Evolutionary conservation across 2,797 vertebrate genomes (phyloP), one percentile per base, ranked within the genome.

Genomic region (Trachops cirrhosus): DNA sequence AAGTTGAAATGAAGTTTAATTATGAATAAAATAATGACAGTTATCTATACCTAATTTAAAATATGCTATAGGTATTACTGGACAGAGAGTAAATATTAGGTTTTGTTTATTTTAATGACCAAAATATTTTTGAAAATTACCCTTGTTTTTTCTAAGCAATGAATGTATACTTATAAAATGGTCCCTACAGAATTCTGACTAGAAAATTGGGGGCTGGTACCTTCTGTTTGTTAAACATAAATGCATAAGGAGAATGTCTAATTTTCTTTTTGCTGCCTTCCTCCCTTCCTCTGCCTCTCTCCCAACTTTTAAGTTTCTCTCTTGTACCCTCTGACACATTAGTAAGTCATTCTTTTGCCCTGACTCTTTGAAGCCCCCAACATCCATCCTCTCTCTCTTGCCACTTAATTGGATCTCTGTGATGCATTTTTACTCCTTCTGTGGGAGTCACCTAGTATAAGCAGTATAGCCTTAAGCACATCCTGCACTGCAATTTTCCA

Each of bases 1-100:
- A 96, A 95, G n/a, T 96, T 95, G n/a, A n/a, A 95, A 91, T 92
- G 48, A 84, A 70, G 24, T 62, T 89, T 21, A 96, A 96, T 9
- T 88, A 64, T 91, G 41, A 59, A 54, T 52, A 86, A 93, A 96
- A 96, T 94, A 85, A 74, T 64, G 52, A 84, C 26, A 89, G 11
- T 57, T 80, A 73, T 46, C 34, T 86, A 21, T 80, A 59, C 7
- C 29, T 90, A 59, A 71, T 75, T 86, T 86, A 50, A 95, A 86
- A 52, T 82, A 39, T 6, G n/a, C 57, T 93, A 34, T 64, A 94
- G 15, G 5, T 67, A 87, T 90, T 82, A 88, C 18, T 93, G 22
- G 75, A 84, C 32, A 83, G 59, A 73, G 64, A 91, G 10, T 71
- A 86, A 75, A 80, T 46, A 22, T 73, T 88, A 92, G 32, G 0